Conservation (phyloP, 2,113 vertebrate species). For the Fulica atra region DNA sequence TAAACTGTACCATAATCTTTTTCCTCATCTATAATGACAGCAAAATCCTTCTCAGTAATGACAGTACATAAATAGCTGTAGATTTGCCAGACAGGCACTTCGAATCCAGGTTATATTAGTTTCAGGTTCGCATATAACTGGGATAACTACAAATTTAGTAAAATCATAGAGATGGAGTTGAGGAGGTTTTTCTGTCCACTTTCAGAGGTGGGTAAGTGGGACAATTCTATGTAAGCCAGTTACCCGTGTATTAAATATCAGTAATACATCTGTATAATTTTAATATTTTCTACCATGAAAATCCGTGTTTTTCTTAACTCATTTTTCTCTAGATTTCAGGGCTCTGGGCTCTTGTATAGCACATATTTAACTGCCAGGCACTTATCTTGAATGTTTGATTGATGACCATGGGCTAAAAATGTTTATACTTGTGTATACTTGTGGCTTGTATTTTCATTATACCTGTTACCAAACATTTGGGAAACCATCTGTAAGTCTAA, state of each 20-base stretch:
- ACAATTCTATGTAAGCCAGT: neutral
- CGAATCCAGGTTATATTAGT: neutral
- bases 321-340: neutral
- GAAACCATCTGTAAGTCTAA: neutral
- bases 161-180: neutral
- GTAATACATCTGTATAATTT: neutral
- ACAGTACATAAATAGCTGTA: neutral
- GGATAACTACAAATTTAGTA: neutral
- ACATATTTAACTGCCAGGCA: neutral
- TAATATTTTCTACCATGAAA: neutral
- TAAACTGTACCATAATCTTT: neutral
- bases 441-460: neutral
- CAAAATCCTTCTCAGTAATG: neutral
- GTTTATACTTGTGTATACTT: neutral
- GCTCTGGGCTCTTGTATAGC: neutral
- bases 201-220: neutral
- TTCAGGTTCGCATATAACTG: neutral
- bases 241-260: neutral
- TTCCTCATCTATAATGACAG: neutral
- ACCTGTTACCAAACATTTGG: neutral
- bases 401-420: neutral
- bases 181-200: neutral
- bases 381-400: neutral
- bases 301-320: rapidly evolving
- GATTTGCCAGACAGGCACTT: neutral